phyloP scores from a whole-genome alignment of 1,140 invertebrate genomes.

The Bombus confusus region DNA sequence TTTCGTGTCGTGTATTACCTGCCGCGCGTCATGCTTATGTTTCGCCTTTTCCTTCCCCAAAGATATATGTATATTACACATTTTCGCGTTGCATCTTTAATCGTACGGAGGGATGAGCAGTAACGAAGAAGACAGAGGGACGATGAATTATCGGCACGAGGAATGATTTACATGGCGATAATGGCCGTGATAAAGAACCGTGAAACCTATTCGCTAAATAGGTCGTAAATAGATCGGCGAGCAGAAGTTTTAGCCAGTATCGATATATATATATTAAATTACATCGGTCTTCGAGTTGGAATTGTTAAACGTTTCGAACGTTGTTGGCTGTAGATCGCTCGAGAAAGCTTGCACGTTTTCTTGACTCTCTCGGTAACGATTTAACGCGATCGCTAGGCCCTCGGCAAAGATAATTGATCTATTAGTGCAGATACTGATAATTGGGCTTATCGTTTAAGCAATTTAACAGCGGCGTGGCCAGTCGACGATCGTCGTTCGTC shows the following conservation, averaged over 20 bases:
- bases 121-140: background rate
- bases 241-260: background rate
- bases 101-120: background rate
- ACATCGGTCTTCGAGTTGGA: background rate
- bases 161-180: slow-evolving; percentile 11
- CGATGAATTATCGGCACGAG: background rate
- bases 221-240: background rate
- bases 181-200: background rate
- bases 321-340: too few relatives aligned
- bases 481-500: slow-evolving; percentile 23
- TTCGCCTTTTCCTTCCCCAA: background rate
- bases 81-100: background rate
- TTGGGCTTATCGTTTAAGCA: slow-evolving; percentile 48
- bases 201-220: background rate
- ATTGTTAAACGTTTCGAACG: background rate
- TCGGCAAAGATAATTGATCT: slow-evolving; percentile 36
- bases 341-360: background rate
- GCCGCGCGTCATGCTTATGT: background rate
- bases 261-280: background rate
- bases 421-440: slow-evolving; percentile 56
- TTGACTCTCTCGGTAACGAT: background rate
- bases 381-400: background rate
- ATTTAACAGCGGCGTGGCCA: slow-evolving; percentile 24
- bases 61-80: background rate
- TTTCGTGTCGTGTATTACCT: background rate